Base-by-base conservation (phyloP, 30 jellyfish, hydroid and myxozoan genomes). In the Aurelia sp. region DNA sequence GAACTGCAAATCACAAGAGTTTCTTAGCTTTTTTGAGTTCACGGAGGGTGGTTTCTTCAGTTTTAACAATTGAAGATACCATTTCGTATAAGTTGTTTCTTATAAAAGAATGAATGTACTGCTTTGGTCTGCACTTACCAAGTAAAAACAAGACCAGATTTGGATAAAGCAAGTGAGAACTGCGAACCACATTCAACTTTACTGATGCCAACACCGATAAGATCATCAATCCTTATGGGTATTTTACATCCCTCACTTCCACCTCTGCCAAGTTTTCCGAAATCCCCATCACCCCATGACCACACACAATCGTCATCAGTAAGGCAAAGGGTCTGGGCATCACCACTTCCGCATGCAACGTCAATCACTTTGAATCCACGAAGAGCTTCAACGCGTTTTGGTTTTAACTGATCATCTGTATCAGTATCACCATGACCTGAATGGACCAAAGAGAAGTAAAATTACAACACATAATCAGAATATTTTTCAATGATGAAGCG, bases 241-340 rank as follows among this genome's bases (percentile, higher is more conserved):
- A 76, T 52, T 64, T 92, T 92, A 63, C 98, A 86, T 6, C 98
- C 96, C 23, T 92, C 98, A 55, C 96, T 86, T 19, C 98, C 98
- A 70, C 97, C 98, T 59, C 98, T 72, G 41, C 98, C 98, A 21
- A 92, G 62, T 70, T 92, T 92, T 18, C 98, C 98, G 68, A 85
- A 92, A 76, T 92, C 98, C 16, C 98, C 98, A 74, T 92, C 98
- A 86, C 98, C 98, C 98, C 98, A 92, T 44, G 98, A 92, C 98
- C 98, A 92, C 0, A 92, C 98, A 37, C 89, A 63, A 47, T 92
- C 96, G 41, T 92, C 95, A 52, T 66, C 89, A 19, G 98, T 92
- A 16, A 92, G 74, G 58, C 98, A 92, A 41, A 92, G 84, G 23
- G 98, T 92, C 80, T 92, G 98, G 11, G 98, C 98, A 74, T 92